Evolutionary conservation across 2,888 invertebrate species (phyloP).

Genomic region (Ochropacha duplaris): DNA sequence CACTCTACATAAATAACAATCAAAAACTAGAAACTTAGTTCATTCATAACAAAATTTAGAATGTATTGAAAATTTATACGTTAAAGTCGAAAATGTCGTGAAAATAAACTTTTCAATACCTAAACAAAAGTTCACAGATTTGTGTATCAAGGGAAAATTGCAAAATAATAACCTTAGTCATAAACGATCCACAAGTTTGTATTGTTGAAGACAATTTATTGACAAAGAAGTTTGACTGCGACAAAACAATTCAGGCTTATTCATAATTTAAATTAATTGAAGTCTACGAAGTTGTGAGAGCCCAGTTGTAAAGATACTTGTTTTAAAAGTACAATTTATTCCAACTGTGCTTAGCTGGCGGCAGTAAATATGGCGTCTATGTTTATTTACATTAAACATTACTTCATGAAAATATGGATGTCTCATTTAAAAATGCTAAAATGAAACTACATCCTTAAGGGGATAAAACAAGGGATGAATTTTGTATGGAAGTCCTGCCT

Average conservation of each 20-base stretch:
- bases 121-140: not conserved
- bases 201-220: slow-evolving; percentile 32
- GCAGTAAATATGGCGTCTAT: slow-evolving; percentile 24
- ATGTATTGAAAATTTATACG: slow-evolving; percentile 2
- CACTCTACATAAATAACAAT: not conserved
- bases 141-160: not conserved
- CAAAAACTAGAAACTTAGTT: not conserved
- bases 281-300: slow-evolving; percentile 31
- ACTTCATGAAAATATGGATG: slow-evolving; percentile 7
- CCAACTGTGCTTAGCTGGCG: slow-evolving; percentile 34
- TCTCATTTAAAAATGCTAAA: not conserved
- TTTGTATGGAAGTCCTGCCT: no score
- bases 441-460: no score
- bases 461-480: no score
- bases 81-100: not conserved
- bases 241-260: slow-evolving; percentile 28
- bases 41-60: not conserved
- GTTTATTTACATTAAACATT: slow-evolving; percentile 14
- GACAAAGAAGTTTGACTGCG: slow-evolving; percentile 26
- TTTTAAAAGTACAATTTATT: slow-evolving; percentile 49
- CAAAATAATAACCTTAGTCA: slow-evolving; percentile 15
- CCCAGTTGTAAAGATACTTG: slow-evolving; percentile 37
- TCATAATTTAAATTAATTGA: slow-evolving; percentile 53
- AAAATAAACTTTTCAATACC: slow-evolving; percentile 1
- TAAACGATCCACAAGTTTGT: slow-evolving; percentile 15